Percentiles rank a stretch among this genome's conserved stretches.
phyloP scores from a whole-genome alignment of 2,888 invertebrate species.

The Caenorhabditis angaria region DNA sequence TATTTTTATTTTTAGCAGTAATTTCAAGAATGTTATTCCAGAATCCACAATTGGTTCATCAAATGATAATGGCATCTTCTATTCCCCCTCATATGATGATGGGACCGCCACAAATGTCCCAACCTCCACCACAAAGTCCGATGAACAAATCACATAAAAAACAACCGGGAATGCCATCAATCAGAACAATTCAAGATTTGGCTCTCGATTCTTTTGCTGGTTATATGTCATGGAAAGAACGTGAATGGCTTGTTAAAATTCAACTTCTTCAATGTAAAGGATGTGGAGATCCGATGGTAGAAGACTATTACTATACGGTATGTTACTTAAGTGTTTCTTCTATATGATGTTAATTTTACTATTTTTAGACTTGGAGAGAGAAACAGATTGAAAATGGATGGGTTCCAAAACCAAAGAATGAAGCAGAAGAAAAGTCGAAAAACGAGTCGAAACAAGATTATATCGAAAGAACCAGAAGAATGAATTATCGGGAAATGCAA shows the following conservation, averaged over 20 bases:
- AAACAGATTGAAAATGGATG: conserved; percentile 44
- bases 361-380: conserved; percentile 46
- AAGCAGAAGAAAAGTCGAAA: not conserved
- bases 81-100: conserved; percentile 19
- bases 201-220: conserved; percentile 76
- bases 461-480: conserved; percentile 22
- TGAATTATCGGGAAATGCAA: conserved; percentile 41
- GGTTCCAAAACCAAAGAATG: conserved; percentile 21
- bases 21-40: conserved; percentile 6
- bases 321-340: too few relatives aligned
- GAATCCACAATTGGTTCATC: conserved; percentile 35
- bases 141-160: conserved; percentile 15
- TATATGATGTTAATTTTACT: too few relatives aligned
- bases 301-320: conserved; percentile 93
- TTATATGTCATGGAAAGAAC: conserved; percentile 91
- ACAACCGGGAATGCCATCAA: conserved; percentile 55
- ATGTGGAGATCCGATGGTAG: conserved; percentile 92
- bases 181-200: conserved; percentile 66
- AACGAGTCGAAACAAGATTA: conserved; percentile 27
- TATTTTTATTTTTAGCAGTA: not conserved
- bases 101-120: not conserved
- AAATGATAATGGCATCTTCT: conserved; percentile 34
- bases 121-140: conserved; percentile 3
- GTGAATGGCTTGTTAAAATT: conserved; percentile 94
- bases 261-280: conserved; percentile 87